Conservation (phyloP, 2,113 vertebrate genomes). For the Rattus rattus region DNA sequence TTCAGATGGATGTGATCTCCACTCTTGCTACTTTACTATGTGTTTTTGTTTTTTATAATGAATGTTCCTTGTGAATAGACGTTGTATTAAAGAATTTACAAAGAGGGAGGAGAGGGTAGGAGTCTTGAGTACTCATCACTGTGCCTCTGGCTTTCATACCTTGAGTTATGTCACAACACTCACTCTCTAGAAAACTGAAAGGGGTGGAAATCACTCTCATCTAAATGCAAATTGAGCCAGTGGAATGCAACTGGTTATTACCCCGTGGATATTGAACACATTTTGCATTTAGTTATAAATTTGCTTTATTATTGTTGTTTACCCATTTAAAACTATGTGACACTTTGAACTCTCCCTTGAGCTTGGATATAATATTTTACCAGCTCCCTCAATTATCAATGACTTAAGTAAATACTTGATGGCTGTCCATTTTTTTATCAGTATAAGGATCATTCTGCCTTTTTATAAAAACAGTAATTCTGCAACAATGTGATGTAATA, state of each 20-base stretch:
- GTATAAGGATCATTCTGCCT: neutral
- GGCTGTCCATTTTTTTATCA: neutral
- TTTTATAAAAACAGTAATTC: neutral
- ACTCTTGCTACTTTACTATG: neutral
- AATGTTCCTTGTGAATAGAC: neutral
- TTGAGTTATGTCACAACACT: neutral
- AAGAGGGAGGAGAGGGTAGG: neutral
- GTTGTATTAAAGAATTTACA: neutral
- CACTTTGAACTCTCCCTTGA: neutral
- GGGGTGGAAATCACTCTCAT: neutral
- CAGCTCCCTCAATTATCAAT: neutral
- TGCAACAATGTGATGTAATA: neutral
- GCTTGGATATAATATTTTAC: neutral
- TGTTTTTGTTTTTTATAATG: neutral
- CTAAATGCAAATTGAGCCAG: neutral
- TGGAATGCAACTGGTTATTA: neutral
- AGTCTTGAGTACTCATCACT: neutral
- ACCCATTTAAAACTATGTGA: neutral
- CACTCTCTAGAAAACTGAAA: neutral
- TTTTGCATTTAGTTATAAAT: neutral
- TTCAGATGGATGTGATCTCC: neutral
- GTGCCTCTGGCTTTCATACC: neutral
- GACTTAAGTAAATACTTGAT: constrained; percentile 20
- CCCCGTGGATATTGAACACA: neutral
- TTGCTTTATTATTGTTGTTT: neutral